phyloP scores from a whole-genome alignment of 1,140 invertebrate genomes.

The Aphelenchoides fujianensis region DNA sequence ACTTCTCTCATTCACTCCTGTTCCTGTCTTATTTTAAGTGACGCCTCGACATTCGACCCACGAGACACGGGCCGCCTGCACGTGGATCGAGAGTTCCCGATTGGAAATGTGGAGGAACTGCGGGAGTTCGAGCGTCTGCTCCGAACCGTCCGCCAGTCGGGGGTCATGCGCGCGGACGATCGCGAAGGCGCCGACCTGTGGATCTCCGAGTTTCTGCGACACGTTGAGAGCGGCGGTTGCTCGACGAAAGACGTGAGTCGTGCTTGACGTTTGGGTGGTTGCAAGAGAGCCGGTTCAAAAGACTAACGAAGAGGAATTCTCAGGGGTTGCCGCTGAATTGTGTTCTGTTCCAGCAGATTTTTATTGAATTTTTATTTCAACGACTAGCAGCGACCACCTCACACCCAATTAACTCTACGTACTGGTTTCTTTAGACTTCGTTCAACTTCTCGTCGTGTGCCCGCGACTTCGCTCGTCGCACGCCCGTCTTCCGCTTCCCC shows the following conservation, averaged over 20 bases:
- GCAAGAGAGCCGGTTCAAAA: too few species aligned
- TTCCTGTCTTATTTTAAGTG: too few species aligned
- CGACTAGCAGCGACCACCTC: too few species aligned
- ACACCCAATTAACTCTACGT: too few species aligned
- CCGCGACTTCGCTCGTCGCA: not conserved
- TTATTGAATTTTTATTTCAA: too few species aligned
- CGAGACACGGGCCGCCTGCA: not conserved
- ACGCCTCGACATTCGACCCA: not conserved
- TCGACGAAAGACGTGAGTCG: too few species aligned
- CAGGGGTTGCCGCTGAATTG: too few species aligned
- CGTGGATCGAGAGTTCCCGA: not conserved
- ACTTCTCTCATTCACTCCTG: too few species aligned
- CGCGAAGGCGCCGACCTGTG: not conserved
- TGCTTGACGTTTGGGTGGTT: too few species aligned
- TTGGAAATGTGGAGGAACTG: not conserved
- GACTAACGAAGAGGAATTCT: too few species aligned
- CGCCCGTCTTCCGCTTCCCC: slow-evolving; percentile 14
- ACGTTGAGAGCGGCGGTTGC: not conserved
- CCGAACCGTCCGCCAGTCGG: not conserved
- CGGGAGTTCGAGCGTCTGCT: not conserved
- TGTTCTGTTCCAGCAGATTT: too few species aligned
- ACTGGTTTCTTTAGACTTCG: not conserved
- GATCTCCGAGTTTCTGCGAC: not conserved
- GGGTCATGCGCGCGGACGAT: not conserved
- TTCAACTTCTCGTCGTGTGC: not conserved